Evolutionary conservation across 2,888 invertebrate species (phyloP).

Genomic region (Tortrix viridana): DNA sequence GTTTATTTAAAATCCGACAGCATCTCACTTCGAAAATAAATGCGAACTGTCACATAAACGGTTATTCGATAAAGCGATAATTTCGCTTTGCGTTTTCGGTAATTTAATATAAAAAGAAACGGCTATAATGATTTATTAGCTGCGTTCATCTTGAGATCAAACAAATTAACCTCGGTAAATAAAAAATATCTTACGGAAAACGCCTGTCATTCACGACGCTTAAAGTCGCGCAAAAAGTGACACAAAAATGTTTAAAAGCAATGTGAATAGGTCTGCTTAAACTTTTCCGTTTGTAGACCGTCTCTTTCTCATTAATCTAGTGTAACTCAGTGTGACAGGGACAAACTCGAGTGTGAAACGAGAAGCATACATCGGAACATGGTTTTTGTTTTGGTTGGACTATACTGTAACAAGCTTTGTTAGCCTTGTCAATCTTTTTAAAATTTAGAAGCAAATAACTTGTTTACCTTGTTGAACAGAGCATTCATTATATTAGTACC

Average conservation of each 20-base stretch:
- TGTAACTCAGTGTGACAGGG: neutral
- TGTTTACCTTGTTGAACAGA: too few relatives aligned
- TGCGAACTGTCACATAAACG: slow-evolving; percentile 29
- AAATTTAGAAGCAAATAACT: too few relatives aligned
- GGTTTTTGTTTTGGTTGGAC: too few relatives aligned
- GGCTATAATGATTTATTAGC: slow-evolving; percentile 35
- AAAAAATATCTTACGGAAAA: slow-evolving; percentile 50
- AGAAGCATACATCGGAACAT: too few relatives aligned
- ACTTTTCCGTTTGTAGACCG: too few relatives aligned
- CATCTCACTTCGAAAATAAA: slow-evolving; percentile 25
- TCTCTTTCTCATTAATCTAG: neutral
- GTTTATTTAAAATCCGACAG: slow-evolving; percentile 2
- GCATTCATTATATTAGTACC: too few relatives aligned
- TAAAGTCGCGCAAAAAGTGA: slow-evolving; percentile 53
- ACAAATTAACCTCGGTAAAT: slow-evolving; percentile 51
- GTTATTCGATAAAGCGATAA: slow-evolving; percentile 34
- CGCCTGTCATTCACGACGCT: slow-evolving; percentile 45
- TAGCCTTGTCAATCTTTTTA: too few relatives aligned
- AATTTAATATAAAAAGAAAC: slow-evolving; percentile 33
- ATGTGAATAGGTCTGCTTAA: neutral
- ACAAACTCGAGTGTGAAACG: neutral
- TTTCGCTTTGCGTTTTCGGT: slow-evolving; percentile 28
- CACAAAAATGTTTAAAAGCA: slow-evolving; percentile 40
- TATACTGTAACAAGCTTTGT: too few relatives aligned
- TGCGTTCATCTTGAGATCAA: slow-evolving; percentile 42